These are phyloP conservation scores for Heterohyrax brucei DNA, from an alignment of 2,797 vertebrate species.

Conservation along the genomic window DNA sequence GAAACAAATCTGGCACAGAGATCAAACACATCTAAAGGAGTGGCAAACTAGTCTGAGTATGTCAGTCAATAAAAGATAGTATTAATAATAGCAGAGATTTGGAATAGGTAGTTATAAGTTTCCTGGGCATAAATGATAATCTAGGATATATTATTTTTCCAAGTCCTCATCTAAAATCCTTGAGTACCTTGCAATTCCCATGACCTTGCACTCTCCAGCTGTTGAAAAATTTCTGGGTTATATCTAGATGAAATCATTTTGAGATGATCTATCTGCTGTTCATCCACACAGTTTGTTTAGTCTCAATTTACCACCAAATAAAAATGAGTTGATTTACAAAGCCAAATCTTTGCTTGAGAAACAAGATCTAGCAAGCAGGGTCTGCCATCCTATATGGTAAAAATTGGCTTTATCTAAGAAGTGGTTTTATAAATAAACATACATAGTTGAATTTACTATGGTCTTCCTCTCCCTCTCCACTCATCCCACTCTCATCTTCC, in stretches of 20 bases:
- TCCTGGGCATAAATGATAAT: neutral
- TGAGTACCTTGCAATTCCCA: neutral
- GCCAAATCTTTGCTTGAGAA: neutral
- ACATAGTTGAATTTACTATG: accelerated
- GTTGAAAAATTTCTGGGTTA: neutral
- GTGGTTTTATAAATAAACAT: neutral
- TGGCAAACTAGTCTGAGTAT: neutral
- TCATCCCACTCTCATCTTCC: neutral
- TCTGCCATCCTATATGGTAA: neutral
- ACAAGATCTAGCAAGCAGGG: neutral
- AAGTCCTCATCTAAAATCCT: neutral
- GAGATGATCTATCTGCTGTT: neutral
- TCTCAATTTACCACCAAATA: neutral
- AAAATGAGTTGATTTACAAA: neutral
- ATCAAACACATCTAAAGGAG: neutral
- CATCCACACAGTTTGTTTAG: neutral
- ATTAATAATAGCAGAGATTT: neutral
- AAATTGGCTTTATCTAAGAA: neutral
- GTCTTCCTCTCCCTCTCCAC: neutral
- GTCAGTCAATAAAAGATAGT: neutral
- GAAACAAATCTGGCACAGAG: neutral
- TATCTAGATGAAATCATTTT: neutral
- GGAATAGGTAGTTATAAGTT: neutral
- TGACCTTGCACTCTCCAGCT: neutral
- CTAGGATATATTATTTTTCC: neutral